phyloP scores from a whole-genome alignment of 2,113 vertebrate species.

The human (Homo sapiens) region DNA sequence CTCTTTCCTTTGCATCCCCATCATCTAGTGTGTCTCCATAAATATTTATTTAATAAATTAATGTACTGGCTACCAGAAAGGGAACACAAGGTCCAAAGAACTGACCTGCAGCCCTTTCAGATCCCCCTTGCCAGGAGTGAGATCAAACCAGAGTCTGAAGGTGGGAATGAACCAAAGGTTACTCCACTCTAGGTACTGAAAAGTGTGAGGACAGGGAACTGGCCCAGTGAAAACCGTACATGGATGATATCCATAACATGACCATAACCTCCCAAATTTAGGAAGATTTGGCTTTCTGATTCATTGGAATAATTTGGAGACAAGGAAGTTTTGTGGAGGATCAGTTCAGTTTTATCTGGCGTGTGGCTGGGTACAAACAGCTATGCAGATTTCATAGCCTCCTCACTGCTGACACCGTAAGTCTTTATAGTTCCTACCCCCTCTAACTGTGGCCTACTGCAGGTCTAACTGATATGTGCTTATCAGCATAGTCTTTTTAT shows the following conservation, averaged over 20 bases:
- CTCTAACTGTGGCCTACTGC: not conserved
- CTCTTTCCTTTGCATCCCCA: not conserved
- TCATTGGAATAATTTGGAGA: not conserved
- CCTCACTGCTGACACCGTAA: not conserved
- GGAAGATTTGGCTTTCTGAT: not conserved
- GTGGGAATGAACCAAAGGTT: not conserved
- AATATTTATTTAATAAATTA: not conserved
- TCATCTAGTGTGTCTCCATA: not conserved
- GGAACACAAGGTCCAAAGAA: not conserved
- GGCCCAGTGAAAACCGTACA: not conserved
- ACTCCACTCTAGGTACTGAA: not conserved
- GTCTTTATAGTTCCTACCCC: not conserved
- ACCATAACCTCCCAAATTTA: not conserved
- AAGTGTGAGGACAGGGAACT: not conserved
- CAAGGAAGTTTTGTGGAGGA: not conserved
- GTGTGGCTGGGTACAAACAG: not conserved
- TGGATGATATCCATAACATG: not conserved
- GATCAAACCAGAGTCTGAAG: not conserved
- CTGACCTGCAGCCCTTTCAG: not conserved
- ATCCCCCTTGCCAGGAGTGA: not conserved
- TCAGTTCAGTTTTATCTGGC: not conserved
- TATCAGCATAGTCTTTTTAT: not conserved
- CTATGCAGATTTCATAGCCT: not conserved
- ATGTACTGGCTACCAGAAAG: not conserved
- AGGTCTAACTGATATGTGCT: not conserved